Base-by-base conservation (phyloP, 2,113 vertebrate species). In the Eptesicus fuscus region DNA sequence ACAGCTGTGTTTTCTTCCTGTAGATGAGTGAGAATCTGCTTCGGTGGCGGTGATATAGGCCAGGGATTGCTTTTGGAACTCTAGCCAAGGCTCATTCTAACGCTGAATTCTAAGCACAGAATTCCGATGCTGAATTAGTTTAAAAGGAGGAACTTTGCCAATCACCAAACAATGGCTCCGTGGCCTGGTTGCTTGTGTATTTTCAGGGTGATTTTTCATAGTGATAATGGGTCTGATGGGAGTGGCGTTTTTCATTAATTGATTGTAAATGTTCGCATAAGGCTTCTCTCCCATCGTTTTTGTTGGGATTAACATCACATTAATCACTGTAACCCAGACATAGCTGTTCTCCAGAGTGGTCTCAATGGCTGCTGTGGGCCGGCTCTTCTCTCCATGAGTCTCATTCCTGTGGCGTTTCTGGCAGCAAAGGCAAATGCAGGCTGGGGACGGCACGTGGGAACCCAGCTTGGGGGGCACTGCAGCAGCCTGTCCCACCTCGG, bases 131-230 rank as follows among this genome's bases (percentile, higher is more conserved):
- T 42, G 49, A 84, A 88, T 67, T 53, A 70, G 59, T 59, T 56
- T 59, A 16, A 61, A 53, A 73, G 32, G 53, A 73, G 76, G 22
- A 61, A 18, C n/a, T 85, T 88, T 90, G 87, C 74, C 91, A 80
- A 2, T 92, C 61, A 9, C 69, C 63, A 47, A 61, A 42, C 40
- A 47, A 67, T 71, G 42, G 44, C 90, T 90, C 67, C 8, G 4
- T 30, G 70, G 40, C 76, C 2, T 1, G 11, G 67, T 82, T 88
- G 88, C 89, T 88, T 86, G 63, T 90, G 13, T 90, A 63, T 80
- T 92, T 82, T 88, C 69, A 56, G 53, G 16, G 53, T 91, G 92
- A 95, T 90, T 96, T 96, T 96, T 95, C 95, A 92, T 59, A 79
- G 71, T 78, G 80, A 93, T 90, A 91, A 84, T 74, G 67, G 93